A percentile compares a stretch with the other conserved stretches of the same genome.
Evolutionary conservation across 2,113 vertebrate species (phyloP).

Genomic region (Catharus fuscescens): DNA sequence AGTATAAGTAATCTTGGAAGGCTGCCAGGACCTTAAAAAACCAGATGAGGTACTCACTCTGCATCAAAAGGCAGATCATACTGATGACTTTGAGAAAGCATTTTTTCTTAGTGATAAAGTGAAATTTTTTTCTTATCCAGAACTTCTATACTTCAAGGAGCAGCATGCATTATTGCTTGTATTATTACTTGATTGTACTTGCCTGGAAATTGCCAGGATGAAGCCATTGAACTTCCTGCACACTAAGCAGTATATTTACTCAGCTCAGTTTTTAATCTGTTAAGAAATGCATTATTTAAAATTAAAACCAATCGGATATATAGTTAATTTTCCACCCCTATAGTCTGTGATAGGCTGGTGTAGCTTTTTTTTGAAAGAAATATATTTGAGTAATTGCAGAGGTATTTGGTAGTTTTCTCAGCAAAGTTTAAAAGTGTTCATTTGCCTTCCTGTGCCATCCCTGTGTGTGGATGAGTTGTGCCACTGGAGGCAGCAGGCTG

Average conservation of each 20-base stretch:
- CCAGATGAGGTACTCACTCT: not conserved
- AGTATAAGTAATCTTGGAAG: not conserved
- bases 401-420: not conserved
- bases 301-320: not conserved
- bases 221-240: not conserved
- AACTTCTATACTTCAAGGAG: not conserved
- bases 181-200: not conserved
- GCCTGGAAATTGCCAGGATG: not conserved
- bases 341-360: not conserved
- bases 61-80: not conserved
- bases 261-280: not conserved
- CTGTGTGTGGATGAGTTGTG: not conserved
- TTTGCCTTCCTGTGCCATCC: not conserved
- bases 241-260: not conserved
- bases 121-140: not conserved
- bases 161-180: not conserved
- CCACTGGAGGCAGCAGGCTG: not conserved
- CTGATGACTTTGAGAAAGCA: slow-evolving; percentile 1
- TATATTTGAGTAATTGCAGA: not conserved
- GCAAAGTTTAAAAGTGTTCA: not conserved
- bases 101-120: not conserved
- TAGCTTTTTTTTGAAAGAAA: not conserved
- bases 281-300: not conserved
- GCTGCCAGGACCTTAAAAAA: slow-evolving; percentile 1
- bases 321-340: not conserved